Evolutionary conservation across 2,113 vertebrate genomes (phyloP).

Genomic region (Ptychochromis oligacanthus): DNA sequence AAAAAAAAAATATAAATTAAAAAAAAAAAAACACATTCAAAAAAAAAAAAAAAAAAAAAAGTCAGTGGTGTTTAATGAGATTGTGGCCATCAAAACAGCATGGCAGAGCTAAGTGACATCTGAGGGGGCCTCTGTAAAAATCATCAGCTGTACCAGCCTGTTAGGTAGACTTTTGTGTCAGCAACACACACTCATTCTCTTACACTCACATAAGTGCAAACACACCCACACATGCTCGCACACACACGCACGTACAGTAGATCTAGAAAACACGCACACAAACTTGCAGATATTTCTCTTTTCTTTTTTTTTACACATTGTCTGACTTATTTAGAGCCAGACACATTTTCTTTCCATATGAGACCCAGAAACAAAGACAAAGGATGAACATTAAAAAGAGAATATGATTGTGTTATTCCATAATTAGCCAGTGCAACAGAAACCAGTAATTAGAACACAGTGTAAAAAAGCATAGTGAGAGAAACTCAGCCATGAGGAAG

Average conservation of each 20-base stretch:
- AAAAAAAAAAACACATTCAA: too few relatives aligned
- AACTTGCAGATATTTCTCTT: slow-evolving; percentile 51
- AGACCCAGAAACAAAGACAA: slow-evolving; percentile 74
- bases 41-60: too few relatives aligned
- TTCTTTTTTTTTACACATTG: slow-evolving; percentile 59
- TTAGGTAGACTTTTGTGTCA: slow-evolving; percentile 45
- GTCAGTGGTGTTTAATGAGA: slow-evolving; percentile 15
- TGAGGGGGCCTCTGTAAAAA: slow-evolving; percentile 16
- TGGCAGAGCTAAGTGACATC: slow-evolving; percentile 43
- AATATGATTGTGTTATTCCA: slow-evolving; percentile 86
- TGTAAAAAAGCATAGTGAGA: slow-evolving; percentile 98
- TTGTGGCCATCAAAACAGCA: slow-evolving; percentile 29
- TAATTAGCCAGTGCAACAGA: slow-evolving; percentile 95
- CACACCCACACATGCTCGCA: slow-evolving; percentile 10
- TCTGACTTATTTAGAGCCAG: slow-evolving; percentile 51
- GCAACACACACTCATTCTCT: slow-evolving; percentile 27
- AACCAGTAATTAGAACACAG: slow-evolving; percentile 96
- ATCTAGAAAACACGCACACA: slow-evolving; percentile 29
- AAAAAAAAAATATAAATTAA: too few relatives aligned
- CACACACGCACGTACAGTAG: slow-evolving; percentile 25
- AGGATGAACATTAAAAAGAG: slow-evolving; percentile 71
- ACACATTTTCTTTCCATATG: slow-evolving; percentile 66
- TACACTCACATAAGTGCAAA: slow-evolving; percentile 2
- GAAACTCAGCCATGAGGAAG: slow-evolving; percentile 91
- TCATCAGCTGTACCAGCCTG: slow-evolving; percentile 35